Conservation (phyloP, 2,888 invertebrate genomes). For the Chloroclysta siterata region DNA sequence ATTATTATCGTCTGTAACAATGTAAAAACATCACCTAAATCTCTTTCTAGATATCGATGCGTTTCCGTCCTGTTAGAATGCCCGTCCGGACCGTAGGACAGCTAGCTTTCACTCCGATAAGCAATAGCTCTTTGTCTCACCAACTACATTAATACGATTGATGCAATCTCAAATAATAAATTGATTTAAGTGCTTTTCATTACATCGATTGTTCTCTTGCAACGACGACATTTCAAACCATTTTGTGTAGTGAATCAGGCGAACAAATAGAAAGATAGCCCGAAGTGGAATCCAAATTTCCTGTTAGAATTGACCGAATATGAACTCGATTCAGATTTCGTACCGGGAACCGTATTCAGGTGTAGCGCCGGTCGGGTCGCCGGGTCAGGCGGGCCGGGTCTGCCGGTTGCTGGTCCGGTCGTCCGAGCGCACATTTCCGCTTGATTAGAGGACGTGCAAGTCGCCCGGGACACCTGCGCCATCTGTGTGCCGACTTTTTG, state of each 20-base stretch:
- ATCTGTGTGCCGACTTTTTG: slow-evolving; percentile 70
- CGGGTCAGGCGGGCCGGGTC: slow-evolving; percentile 47
- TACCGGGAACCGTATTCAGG: slow-evolving; percentile 55
- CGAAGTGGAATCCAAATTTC: slow-evolving; percentile 60
- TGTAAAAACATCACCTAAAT: slow-evolving; percentile 40
- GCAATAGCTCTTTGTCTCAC: slow-evolving; percentile 71
- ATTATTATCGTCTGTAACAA: slow-evolving; percentile 30
- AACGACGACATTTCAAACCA: slow-evolving; percentile 36
- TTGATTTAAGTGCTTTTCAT: slow-evolving; percentile 69
- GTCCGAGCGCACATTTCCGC: slow-evolving; percentile 78
- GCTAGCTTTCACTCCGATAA: slow-evolving; percentile 77
- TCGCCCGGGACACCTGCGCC: slow-evolving; percentile 74
- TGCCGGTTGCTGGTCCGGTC: slow-evolving; percentile 52
- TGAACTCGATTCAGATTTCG: slow-evolving; percentile 64
- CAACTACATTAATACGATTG: slow-evolving; percentile 73
- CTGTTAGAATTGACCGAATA: slow-evolving; percentile 58
- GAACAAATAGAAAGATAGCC: slow-evolving; percentile 58
- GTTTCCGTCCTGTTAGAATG: slow-evolving; percentile 41
- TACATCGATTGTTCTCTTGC: slow-evolving; percentile 50
- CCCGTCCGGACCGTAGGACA: slow-evolving; percentile 40
- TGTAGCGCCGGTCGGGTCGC: slow-evolving; percentile 53
- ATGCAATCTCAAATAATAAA: slow-evolving; percentile 73
- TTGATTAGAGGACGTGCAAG: slow-evolving; percentile 78
- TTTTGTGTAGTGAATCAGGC: slow-evolving; percentile 47
- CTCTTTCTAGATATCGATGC: slow-evolving; percentile 39